Evolutionary conservation across 1,140 invertebrate genomes (phyloP).

Genomic region (Drosophila carrolli): DNA sequence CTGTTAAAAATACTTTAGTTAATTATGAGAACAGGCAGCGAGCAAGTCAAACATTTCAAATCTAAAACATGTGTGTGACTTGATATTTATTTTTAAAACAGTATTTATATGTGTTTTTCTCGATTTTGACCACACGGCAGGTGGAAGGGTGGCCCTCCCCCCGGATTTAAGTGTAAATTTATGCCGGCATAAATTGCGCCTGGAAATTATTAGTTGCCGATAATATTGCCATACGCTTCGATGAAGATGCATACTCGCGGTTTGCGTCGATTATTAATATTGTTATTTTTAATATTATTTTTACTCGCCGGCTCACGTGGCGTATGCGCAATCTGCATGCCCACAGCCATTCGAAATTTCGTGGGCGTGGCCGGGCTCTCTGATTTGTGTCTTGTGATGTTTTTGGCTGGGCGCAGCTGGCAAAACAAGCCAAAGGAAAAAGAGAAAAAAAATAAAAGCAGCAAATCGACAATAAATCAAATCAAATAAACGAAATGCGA

Average conservation of each 20-base stretch:
- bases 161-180: constrained; percentile 39
- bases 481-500: constrained; percentile 68
- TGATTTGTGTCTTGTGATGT: constrained; percentile 48
- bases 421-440: constrained; percentile 31
- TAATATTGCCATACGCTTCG: constrained; percentile 38
- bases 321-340: constrained; percentile 52
- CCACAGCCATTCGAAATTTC: constrained; percentile 12
- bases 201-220: constrained; percentile 57
- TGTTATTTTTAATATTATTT: constrained; percentile 6
- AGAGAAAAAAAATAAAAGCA: constrained; percentile 10
- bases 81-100: constrained; percentile 77
- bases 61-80: constrained; percentile 79
- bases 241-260: constrained; percentile 11
- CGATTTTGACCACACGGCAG: constrained; percentile 15
- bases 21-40: constrained; percentile 68
- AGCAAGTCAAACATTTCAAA: constrained; percentile 59
- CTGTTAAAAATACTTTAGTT: constrained; percentile 78
- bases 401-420: constrained; percentile 63
- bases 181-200: constrained; percentile 48
- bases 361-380: constrained; percentile 51
- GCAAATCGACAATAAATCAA: constrained; percentile 69
- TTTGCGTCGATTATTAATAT: constrained; percentile 10
- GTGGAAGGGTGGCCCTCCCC: constrained; percentile 20
- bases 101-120: constrained; percentile 16
- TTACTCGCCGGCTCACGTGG: constrained; percentile 33